phyloP scores from a whole-genome alignment of 2,797 vertebrate genomes.

The Rhinella marina region DNA sequence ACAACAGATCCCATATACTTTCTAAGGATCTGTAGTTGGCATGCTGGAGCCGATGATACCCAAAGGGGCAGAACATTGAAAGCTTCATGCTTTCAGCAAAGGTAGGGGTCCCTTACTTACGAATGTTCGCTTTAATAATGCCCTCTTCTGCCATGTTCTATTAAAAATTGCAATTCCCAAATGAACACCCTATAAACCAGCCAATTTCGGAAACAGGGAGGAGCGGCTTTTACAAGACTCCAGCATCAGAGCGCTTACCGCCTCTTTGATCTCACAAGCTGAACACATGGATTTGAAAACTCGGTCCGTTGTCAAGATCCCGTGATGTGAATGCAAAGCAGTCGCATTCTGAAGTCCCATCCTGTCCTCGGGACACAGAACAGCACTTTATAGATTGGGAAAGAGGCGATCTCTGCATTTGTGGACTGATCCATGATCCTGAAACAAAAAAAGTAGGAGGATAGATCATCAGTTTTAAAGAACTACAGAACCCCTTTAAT shows the following conservation, averaged over 20 bases:
- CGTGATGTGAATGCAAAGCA: constrained; percentile 97
- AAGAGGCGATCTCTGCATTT: constrained; percentile 87
- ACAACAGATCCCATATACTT: no score
- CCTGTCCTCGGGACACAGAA: constrained; percentile 91
- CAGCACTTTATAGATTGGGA: constrained; percentile 95
- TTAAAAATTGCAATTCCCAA: background rate
- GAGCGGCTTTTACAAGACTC: background rate
- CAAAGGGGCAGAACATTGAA: no score
- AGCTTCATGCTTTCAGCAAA: no score
- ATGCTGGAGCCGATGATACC: no score
- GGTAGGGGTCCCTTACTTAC: no score
- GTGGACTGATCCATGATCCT: constrained; percentile 89
- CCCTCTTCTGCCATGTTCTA: background rate
- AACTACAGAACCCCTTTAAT: no score
- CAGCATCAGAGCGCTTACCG: constrained; percentile 82
- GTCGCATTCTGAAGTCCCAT: constrained; percentile 86
- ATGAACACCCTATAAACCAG: background rate
- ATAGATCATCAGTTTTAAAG: no score
- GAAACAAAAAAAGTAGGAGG: no score
- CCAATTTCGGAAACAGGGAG: background rate
- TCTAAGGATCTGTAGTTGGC: no score
- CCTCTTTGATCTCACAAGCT: constrained; percentile 97
- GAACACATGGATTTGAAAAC: constrained; percentile 96
- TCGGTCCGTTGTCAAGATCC: constrained; percentile 91
- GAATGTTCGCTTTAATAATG: background rate